phyloP scores from a whole-genome alignment of 2,888 invertebrate species.

The Parnassius apollo region DNA sequence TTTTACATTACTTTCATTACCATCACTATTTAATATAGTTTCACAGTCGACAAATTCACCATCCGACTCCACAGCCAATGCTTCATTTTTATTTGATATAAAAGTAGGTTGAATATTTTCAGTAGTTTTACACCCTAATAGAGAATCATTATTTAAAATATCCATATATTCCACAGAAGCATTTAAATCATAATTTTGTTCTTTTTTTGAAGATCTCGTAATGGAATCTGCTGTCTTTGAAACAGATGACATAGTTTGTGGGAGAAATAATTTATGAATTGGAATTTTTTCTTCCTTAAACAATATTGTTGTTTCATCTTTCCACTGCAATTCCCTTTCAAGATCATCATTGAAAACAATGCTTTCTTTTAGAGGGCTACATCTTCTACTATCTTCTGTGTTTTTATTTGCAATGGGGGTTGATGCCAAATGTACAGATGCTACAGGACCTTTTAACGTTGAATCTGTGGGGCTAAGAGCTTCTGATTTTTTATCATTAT shows the following conservation, averaged over 20 bases:
- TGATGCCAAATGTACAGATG: constrained; percentile 46
- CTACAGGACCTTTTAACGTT: constrained; percentile 26
- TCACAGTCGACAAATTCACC: constrained; percentile 73
- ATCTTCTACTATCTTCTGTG: constrained; percentile 47
- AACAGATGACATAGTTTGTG: constrained; percentile 28
- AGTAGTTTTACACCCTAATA: constrained; percentile 43
- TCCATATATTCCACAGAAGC: constrained; percentile 65
- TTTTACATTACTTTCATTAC: constrained; percentile 15
- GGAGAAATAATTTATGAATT: constrained; percentile 60
- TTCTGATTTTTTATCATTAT: constrained; percentile 29
- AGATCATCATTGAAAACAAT: constrained; percentile 68
- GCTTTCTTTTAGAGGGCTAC: constrained; percentile 65
- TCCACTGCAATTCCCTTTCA: constrained; percentile 69
- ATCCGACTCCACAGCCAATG: constrained; percentile 54
- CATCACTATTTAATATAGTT: constrained; percentile 60
- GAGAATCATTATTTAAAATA: constrained; percentile 56
- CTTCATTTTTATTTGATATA: constrained; percentile 28
- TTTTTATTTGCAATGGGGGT: constrained; percentile 57
- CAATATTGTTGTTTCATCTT: constrained; percentile 65
- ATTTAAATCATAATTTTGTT: constrained; percentile 39
- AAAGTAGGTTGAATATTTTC: constrained; percentile 33
- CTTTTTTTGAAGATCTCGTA: constrained; percentile 19
- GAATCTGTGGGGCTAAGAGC: constrained; percentile 31
- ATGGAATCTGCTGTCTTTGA: constrained; percentile 24
- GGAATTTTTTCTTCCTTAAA: constrained; percentile 69